phyloP scores from a whole-genome alignment of 2,888 invertebrate species.

The Eueremaeus valkanovi region DNA sequence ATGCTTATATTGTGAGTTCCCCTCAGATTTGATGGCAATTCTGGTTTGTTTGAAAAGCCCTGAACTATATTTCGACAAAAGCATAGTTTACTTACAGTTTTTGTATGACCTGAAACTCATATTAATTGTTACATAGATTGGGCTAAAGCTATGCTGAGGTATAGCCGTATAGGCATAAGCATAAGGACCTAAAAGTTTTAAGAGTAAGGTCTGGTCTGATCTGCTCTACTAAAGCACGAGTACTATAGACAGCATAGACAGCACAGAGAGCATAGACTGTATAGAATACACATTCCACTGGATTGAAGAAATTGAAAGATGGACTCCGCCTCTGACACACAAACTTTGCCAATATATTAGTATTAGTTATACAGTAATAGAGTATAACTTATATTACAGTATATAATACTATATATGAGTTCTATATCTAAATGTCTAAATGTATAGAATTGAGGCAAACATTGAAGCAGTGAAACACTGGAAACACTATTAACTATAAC shows the following conservation, averaged over 20 bases:
- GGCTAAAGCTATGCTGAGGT: too few species aligned
- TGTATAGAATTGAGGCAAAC: too few species aligned
- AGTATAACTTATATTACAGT: too few species aligned
- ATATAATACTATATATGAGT: too few species aligned
- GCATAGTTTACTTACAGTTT: conserved; percentile 9
- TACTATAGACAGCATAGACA: too few species aligned
- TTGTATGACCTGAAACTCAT: conserved; percentile 4
- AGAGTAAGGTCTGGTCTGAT: conserved; percentile 18
- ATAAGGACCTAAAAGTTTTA: neutral
- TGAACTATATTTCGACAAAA: conserved; percentile 19
- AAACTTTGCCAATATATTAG: too few species aligned
- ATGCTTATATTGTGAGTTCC: neutral
- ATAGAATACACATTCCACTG: neutral
- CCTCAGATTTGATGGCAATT: neutral
- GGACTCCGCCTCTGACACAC: conserved; percentile 15
- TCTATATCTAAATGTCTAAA: too few species aligned
- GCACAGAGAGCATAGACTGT: too few species aligned
- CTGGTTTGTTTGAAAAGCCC: neutral
- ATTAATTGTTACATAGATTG: conserved; percentile 16
- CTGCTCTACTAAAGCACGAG: conserved; percentile 2
- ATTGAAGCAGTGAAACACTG: neutral
- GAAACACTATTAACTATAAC: neutral
- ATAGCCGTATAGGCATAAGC: neutral
- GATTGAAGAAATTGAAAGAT: neutral
- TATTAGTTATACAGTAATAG: too few species aligned